Base-by-base conservation (phyloP, 2,888 invertebrate genomes). In the Pristionchus maxplancki region DNA sequence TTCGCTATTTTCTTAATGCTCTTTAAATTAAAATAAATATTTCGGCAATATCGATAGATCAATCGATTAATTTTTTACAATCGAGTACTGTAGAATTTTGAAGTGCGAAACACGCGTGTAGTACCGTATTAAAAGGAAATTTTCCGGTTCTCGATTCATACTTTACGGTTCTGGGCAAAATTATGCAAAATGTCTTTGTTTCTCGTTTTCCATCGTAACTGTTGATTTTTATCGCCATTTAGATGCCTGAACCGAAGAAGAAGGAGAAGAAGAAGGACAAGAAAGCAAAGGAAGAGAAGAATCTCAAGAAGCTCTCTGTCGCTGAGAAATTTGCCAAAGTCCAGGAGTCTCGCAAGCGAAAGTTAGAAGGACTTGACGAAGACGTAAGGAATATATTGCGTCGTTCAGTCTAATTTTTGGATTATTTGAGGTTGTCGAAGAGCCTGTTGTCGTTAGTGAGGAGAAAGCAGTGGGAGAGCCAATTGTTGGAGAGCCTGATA, bases 241-340 rank as follows among this genome's bases (percentile, higher is more conserved):
- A 83, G 82, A 83, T 83, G 82, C 82, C 82, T 40, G 53, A 50
- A 6, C 50, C 82, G n/a, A 34, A 50, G 34, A 83, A 83, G 82
- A 83, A 82, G 50, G 50, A n/a, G n/a, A 34, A 50, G 34, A 83
- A 83, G 82, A 83, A 53, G 53, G 44, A 53, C 24, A 83, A 83
- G 53, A 53, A 83, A n/a, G 53, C 24, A 37, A 83, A 34, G 53
- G 50, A 50, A 53, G 82, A 83, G 82, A 83, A 83, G 82, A 24
- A 15, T 34, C 82, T 31, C 20, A 83, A 83, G 50, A 83, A 83
- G 82, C 31, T 31, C 31, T 53, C 78, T 11, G 44, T 78, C 78
- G 28, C 78, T 15, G 50, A 83, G 58, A 83, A 53, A 83, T 83
- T 17, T 44, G 58, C 53, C 82, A 83, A 83, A 83, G 82, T 53